Evolutionary conservation across 2,888 invertebrate species (phyloP).

Genomic region (Rhaphigaster nebulosa): DNA sequence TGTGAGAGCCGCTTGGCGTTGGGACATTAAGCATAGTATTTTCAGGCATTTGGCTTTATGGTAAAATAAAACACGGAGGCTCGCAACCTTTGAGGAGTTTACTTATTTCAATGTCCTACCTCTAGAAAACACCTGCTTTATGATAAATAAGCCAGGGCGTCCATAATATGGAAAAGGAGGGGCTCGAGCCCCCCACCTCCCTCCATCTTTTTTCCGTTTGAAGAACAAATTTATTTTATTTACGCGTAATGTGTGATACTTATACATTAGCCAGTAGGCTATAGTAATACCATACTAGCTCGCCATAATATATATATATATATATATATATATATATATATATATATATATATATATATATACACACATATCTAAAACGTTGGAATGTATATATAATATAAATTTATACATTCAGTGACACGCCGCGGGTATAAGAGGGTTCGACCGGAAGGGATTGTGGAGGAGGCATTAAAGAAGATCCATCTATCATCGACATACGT

Average conservation of each 20-base stretch:
- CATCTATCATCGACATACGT: not conserved
- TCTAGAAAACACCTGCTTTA: not conserved
- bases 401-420: not conserved
- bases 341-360: not conserved
- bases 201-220: too few relatives aligned
- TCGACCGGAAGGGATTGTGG: not conserved
- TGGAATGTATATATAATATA: not conserved
- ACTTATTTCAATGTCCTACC: not conserved
- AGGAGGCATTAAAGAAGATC: slow-evolving; percentile 35
- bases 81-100: not conserved
- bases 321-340: not conserved
- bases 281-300: too few relatives aligned
- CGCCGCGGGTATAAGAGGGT: not conserved
- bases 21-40: not conserved
- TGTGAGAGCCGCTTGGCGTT: not conserved
- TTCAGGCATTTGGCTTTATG: not conserved
- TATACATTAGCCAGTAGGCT: too few relatives aligned
- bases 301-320: too few relatives aligned
- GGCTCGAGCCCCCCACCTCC: too few relatives aligned
- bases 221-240: too few relatives aligned
- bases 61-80: not conserved
- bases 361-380: not conserved
- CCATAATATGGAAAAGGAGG: too few relatives aligned
- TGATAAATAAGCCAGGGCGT: too few relatives aligned
- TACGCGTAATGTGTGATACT: too few relatives aligned